Conservation (phyloP, 2,888 invertebrate genomes). For the Nebria salina region DNA sequence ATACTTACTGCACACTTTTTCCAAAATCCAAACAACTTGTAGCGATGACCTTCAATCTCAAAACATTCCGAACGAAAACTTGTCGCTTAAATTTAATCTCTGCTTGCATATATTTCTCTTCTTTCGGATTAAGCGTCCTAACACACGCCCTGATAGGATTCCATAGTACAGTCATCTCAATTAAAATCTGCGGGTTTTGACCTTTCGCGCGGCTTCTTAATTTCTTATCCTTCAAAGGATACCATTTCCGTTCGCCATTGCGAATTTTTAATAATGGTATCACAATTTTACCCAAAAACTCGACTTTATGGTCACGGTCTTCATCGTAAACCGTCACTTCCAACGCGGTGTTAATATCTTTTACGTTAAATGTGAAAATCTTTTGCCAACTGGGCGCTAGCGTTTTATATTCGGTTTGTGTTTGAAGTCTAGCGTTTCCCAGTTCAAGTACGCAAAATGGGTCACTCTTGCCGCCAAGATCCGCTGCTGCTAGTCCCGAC, state of each 20-base stretch:
- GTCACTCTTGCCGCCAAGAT: constrained; percentile 97
- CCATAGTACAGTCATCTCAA: constrained; percentile 93
- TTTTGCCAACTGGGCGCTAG: constrained; percentile 97
- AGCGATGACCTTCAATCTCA: constrained; percentile 89
- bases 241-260: constrained; percentile 95
- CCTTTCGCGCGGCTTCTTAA: constrained; percentile 91
- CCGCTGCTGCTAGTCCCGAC: constrained; percentile 91
- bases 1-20: constrained; percentile 88
- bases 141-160: constrained; percentile 93
- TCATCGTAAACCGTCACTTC: constrained; percentile 98
- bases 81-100: constrained; percentile 96
- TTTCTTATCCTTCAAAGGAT: constrained; percentile 95
- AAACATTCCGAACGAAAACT: constrained; percentile 92
- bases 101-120: constrained; percentile 93
- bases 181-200: constrained; percentile 84
- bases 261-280: constrained; percentile 87
- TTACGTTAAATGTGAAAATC: constrained; percentile 96
- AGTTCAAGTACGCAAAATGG: constrained; percentile 98
- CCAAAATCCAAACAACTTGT: constrained; percentile 89
- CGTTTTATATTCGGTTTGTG: constrained; percentile 99
- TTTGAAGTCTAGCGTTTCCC: constrained; percentile 93
- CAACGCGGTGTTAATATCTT: constrained; percentile 93
- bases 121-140: constrained; percentile 92
- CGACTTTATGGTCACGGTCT: constrained; percentile 97
- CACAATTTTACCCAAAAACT: constrained; percentile 93